Evolutionary conservation across 2,888 invertebrate species (phyloP), one percentile per base, ranked within the genome.

Genomic region (Crematogaster levior): DNA sequence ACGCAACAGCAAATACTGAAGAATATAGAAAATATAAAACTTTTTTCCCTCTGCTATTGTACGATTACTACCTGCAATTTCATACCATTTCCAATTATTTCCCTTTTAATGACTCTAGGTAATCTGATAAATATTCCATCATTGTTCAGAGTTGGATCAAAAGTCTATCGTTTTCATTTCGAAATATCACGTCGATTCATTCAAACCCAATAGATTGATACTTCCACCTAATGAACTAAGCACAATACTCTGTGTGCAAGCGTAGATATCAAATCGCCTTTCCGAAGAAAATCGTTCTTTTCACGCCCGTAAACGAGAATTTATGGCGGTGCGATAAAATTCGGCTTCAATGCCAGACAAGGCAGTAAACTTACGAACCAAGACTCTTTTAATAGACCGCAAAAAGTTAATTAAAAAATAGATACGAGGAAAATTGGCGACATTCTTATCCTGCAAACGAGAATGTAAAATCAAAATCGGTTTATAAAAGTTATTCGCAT

Each of bases 351-450:
- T 43, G 15, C 34, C 12, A 34, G 51, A 58, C 18, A 43, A 30
- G 24, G 15, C 43, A 40, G 77, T 68, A 79, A 77, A 77, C 61
- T 34, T 30, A 21, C 12, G 75, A 12, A 37, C 37, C 72, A 30
- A 74, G 83, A 61, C 37, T 70, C 77, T 82, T 83, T 88, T 84
- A 87, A 88, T 86, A 83, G 80, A 83, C 84, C 74, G 24, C 77
- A 48, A 84, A 84, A 80, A 81, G 86, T 87, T 88, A 86, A 88
- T 88, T 86, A 87, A 87, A 87, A 72, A 66, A 30, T 63, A 12
- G 30, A 68, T 6, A n/a, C 12, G n/a, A 75, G 7, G n/a, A 27
- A 4, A 51, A 65, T 27, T n/a, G 53, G 18, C 27, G 40, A 65
- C 30, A n/a, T 34, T 21, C 7, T 15, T 40, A 63, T 21, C 43